phyloP scores from a whole-genome alignment of 2,888 invertebrate genomes.

The Zootermopsis nevadensis region DNA sequence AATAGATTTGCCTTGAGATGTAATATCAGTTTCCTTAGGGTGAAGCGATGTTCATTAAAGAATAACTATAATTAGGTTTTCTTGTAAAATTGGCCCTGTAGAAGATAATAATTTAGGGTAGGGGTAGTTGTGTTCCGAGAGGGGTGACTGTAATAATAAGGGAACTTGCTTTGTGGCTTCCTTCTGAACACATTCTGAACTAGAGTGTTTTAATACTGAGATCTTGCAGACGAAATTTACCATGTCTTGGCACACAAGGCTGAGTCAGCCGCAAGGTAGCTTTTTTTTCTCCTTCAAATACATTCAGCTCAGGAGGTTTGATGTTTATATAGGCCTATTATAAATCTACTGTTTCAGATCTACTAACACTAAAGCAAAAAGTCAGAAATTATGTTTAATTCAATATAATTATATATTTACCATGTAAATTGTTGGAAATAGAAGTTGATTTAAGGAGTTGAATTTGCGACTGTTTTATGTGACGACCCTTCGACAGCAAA shows the following conservation, averaged over 20 bases:
- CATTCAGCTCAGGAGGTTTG: no score
- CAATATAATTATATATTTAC: no score
- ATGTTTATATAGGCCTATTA: no score
- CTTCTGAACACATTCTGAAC: neutral
- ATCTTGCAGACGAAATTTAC: neutral
- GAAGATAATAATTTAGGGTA: neutral
- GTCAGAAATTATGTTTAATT: no score
- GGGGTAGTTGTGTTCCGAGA: neutral
- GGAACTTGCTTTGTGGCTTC: neutral
- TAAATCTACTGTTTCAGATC: no score
- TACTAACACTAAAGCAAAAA: no score
- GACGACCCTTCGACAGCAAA: no score
- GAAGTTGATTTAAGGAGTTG: no score
- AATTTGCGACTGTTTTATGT: no score
- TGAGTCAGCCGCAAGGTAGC: neutral
- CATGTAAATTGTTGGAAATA: no score
- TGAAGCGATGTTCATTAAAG: slow-evolving; percentile 6
- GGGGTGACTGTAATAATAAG: neutral
- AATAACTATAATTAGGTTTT: neutral
- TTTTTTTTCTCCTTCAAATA: no score
- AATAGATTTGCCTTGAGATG: slow-evolving; percentile 1
- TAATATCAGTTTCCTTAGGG: neutral
- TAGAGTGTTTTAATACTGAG: neutral
- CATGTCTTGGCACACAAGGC: neutral
- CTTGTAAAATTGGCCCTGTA: neutral